These are phyloP conservation scores for Theristus sp. DNA, from an alignment of 2,888 invertebrate species.

Conservation along the genomic window DNA sequence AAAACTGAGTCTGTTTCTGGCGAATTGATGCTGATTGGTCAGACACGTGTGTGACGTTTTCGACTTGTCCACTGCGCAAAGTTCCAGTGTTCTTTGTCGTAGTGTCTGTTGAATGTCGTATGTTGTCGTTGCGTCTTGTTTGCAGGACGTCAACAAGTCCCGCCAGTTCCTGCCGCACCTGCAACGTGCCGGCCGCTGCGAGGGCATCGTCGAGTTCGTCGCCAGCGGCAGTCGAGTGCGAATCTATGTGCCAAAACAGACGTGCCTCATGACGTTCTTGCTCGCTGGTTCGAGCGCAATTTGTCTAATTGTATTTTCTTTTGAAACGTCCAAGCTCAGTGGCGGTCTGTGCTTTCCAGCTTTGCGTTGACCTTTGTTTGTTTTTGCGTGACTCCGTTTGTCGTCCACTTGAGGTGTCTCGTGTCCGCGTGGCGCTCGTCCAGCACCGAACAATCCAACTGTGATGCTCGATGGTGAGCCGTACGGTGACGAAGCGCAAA, in stretches of 20 bases:
- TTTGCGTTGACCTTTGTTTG: no score
- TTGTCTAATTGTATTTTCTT: slow-evolving; percentile 17
- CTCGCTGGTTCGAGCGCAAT: slow-evolving; percentile 51
- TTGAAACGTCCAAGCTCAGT: background rate
- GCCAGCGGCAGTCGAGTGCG: slow-evolving; percentile 84
- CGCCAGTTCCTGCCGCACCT: slow-evolving; percentile 73
- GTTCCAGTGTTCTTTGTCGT: no score
- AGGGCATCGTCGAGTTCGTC: slow-evolving; percentile 87
- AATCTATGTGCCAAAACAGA: slow-evolving; percentile 79
- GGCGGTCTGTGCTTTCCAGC: background rate
- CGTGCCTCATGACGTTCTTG: slow-evolving; percentile 79
- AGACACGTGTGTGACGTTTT: no score
- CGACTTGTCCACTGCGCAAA: no score
- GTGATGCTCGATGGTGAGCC: slow-evolving; percentile 57
- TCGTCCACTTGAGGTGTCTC: no score
- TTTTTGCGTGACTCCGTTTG: no score
- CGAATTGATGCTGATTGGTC: no score
- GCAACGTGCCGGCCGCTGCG: slow-evolving; percentile 67
- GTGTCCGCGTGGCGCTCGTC: slow-evolving; percentile 65
- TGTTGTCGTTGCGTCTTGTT: no score
- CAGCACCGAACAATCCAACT: slow-evolving; percentile 39
- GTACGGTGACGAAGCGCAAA: slow-evolving; percentile 75
- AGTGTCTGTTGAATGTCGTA: no score
- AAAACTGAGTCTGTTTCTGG: background rate
- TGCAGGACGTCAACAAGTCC: slow-evolving; percentile 17